Evolutionary conservation across 2,797 vertebrate genomes (phyloP), one percentile per base, ranked within the genome.

Genomic region (Sternarchorhynchus goeldii): DNA sequence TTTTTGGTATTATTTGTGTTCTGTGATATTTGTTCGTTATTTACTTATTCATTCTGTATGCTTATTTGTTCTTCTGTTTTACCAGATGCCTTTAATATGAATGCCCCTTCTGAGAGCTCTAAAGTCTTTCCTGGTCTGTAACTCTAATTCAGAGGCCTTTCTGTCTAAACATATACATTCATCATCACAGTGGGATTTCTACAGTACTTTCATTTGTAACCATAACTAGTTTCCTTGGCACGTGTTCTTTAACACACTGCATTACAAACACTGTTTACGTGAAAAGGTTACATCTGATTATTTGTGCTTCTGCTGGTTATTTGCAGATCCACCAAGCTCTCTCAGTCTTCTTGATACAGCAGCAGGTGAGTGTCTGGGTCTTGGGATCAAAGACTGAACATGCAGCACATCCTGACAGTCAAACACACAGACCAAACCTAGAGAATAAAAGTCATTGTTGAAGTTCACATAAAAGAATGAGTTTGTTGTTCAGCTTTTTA

Each of bases 51-150:
- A 66, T 76, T 12, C 17, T 31, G 12, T 4, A 39, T 65, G 50
- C 57, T 5, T 4, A 63, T 5, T 71, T 73, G 6, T 12, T 60
- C 18, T 59, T 18, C 73, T 45, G 78, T 80, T 12, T 76, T 81
- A 71, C 2, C 67, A 91, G 88, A 86, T 70, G 82, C 81, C 10
- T 68, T 90, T 57, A 76, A 57, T 20, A 45, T 70, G 70, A 60
- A 73, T 63, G 60, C 56, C 4, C 32, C 78, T 1, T 77, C 82
- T 4, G 84, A 83, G 64, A 83, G 78, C 76, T 69, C 76, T 14
- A 12, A 36, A 20, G 56, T 67, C 7, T 12, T 75, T 55, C 82
- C 88, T 86, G 90, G 91, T 92, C 1, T 74, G 87, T 87, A 20
- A 72, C 57, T 78, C 39, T 50, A 67, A 31, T 20, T 17, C 6